These are phyloP conservation scores for Vanacampus margaritifer DNA, from an alignment of 2,113 vertebrate species.

Conservation along the genomic window DNA sequence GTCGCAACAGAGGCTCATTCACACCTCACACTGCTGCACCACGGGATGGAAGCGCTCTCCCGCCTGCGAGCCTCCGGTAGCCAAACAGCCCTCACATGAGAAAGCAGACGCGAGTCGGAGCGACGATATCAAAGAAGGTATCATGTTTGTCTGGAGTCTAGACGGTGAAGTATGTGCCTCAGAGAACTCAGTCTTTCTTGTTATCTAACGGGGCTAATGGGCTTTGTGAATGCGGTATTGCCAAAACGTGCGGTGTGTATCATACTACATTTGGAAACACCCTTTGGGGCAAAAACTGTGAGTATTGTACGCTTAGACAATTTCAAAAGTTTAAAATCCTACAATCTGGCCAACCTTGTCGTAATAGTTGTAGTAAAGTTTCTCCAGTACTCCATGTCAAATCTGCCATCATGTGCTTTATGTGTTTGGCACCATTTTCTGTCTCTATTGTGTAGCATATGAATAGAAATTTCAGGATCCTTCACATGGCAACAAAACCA, in stretches of 20 bases:
- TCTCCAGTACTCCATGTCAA: too few relatives aligned
- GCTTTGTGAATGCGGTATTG: conserved; percentile 22
- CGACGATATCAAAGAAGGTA: conserved; percentile 46
- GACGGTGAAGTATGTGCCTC: conserved; percentile 54
- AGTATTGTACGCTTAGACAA: background rate
- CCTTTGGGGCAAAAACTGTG: background rate
- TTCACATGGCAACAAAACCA: conserved; percentile 38
- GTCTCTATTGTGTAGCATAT: background rate
- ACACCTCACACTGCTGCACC: conserved; percentile 48
- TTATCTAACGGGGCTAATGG: conserved; percentile 44
- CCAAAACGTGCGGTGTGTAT: conserved; percentile 8
- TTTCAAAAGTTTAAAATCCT: background rate
- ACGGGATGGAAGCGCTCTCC: conserved; percentile 25
- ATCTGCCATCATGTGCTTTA: background rate
- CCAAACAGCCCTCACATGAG: conserved; percentile 31
- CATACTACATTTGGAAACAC: background rate
- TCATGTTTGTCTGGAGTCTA: conserved; percentile 57
- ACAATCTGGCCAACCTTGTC: too few relatives aligned
- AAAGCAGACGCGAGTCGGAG: conserved; percentile 19
- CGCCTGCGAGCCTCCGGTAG: conserved; percentile 34
- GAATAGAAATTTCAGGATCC: conserved; percentile 13
- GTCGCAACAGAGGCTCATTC: conserved; percentile 61
- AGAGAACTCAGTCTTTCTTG: conserved; percentile 39
- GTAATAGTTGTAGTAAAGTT: too few relatives aligned
- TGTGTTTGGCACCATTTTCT: background rate